Conservation (phyloP, 2,797 vertebrate genomes). For the Neomorphus geoffroyi region DNA sequence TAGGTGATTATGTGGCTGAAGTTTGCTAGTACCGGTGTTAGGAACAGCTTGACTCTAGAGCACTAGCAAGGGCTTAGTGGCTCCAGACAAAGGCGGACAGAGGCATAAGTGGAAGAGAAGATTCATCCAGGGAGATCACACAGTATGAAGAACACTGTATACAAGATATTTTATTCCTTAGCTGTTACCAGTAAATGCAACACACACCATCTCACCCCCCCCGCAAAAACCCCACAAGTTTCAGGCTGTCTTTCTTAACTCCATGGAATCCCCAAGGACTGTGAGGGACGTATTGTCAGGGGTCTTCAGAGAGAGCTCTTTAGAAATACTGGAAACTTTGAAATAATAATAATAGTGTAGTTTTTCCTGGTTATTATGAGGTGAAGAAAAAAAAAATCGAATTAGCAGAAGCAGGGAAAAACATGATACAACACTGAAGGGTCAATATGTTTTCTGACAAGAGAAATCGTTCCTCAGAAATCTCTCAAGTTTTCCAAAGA, state of each 20-base stretch:
- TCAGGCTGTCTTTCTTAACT: neutral
- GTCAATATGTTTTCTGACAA: neutral
- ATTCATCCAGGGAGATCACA: rapidly evolving
- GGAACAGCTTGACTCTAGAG: neutral
- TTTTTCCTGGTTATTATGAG: neutral
- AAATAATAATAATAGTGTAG: neutral
- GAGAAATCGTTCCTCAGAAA: neutral
- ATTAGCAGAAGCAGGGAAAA: neutral
- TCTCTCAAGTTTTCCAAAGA: neutral
- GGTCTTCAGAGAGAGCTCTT: neutral
- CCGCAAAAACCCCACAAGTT: neutral
- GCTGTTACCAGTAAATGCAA: neutral
- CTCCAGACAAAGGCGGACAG: neutral
- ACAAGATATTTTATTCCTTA: neutral
- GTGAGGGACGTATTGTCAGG: neutral
- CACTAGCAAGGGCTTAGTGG: neutral
- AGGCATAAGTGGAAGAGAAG: neutral
- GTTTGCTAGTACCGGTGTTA: neutral
- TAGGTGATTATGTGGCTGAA: neutral
- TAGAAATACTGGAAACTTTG: neutral
- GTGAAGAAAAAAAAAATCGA: neutral
- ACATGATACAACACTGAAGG: neutral
- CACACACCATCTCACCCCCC: neutral
- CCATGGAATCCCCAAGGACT: neutral
- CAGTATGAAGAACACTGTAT: neutral